Evolutionary conservation across 2,113 vertebrate species (phyloP), one percentile per base, ranked within the genome.

Genomic region (Rutilus rutilus): DNA sequence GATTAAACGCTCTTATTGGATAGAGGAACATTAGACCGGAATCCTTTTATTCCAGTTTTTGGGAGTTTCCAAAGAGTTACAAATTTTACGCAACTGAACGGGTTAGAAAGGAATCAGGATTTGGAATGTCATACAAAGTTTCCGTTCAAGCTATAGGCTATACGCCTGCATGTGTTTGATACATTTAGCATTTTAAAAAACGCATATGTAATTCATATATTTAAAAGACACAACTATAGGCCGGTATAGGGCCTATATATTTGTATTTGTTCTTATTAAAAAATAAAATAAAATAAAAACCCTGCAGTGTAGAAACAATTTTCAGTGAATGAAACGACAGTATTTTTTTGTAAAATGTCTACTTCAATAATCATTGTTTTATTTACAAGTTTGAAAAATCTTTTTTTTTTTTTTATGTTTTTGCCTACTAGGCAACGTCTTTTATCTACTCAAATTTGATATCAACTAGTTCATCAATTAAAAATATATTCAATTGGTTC

Each of bases 1-100:
- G 88, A 86, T 88, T 89, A 78, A 86, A 79, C 86, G 79, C 83
- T 87, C 84, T 91, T 81, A 92, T 89, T 93, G 92, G 91, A 88
- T 89, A 89, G 86, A 88, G 89, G 76, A 86, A 81, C 89, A 91
- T 86, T 90, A 87, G 54, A 90, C 19, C 21, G 50, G 67, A 88
- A 83, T 85, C 78, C 69, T 14, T 74, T 83, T 87, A 85, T 84
- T 84, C 78, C 60, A 1, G 30, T 42, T 71, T 33, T 54, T 50
- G 62, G 52, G 78, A 62, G 79, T 75, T 75, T 83, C 80, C 59
- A 82, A 82, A 65, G 62, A 39, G 25, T 78, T 42, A 69, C 7
- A 64, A 6, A 47, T 65, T 27, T 30, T 65, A 65, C 36, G 57
- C 57, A 45, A 25, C 36, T 47, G 7, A 65, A 47, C n/a, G 39